Percentiles rank a stretch among this genome's conserved stretches.
Evolutionary conservation across 2,888 invertebrate species (phyloP).

Genomic region (Phortica magna): DNA sequence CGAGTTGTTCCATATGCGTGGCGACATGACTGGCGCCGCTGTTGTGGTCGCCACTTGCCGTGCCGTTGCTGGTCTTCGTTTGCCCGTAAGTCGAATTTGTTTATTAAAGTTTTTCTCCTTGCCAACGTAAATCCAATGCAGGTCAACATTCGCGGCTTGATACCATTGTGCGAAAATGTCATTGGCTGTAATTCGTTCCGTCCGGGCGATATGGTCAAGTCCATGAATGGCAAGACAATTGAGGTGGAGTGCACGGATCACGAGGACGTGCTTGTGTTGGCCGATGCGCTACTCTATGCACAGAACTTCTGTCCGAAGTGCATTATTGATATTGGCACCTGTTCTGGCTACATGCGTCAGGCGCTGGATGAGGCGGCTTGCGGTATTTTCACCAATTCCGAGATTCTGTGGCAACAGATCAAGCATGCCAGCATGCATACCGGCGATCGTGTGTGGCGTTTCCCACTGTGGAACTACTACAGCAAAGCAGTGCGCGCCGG

Average conservation of each 20-base stretch:
- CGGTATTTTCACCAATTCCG: slow-evolving; percentile 87
- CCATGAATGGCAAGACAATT: slow-evolving; percentile 87
- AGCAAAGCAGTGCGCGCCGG: slow-evolving; percentile 72
- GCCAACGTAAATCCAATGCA: background rate
- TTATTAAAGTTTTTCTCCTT: background rate
- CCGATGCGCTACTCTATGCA: slow-evolving; percentile 88
- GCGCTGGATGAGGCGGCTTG: slow-evolving; percentile 84
- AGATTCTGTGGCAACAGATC: slow-evolving; percentile 82
- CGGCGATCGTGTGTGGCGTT: slow-evolving; percentile 90
- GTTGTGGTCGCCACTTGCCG: slow-evolving; percentile 85
- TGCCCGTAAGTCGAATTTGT: slow-evolving; percentile 78
- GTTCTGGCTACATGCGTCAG: slow-evolving; percentile 84
- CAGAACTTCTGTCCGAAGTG: slow-evolving; percentile 82
- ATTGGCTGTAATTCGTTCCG: slow-evolving; percentile 87
- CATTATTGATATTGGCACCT: slow-evolving; percentile 88
- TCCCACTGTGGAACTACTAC: slow-evolving; percentile 88
- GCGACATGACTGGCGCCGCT: slow-evolving; percentile 92
- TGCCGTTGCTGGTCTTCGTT: slow-evolving; percentile 84
- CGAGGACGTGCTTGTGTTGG: slow-evolving; percentile 87
- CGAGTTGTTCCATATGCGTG: slow-evolving; percentile 81
- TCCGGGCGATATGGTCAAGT: slow-evolving; percentile 87
- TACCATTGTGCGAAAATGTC: slow-evolving; percentile 90
- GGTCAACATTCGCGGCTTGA: slow-evolving; percentile 84
- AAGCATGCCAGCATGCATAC: slow-evolving; percentile 84
- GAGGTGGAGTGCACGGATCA: slow-evolving; percentile 84